Percentiles rank a stretch among this genome's conserved stretches.
These are phyloP conservation scores for Lithobius niger DNA, from an alignment of 1,140 invertebrate species.

Conservation along the genomic window DNA sequence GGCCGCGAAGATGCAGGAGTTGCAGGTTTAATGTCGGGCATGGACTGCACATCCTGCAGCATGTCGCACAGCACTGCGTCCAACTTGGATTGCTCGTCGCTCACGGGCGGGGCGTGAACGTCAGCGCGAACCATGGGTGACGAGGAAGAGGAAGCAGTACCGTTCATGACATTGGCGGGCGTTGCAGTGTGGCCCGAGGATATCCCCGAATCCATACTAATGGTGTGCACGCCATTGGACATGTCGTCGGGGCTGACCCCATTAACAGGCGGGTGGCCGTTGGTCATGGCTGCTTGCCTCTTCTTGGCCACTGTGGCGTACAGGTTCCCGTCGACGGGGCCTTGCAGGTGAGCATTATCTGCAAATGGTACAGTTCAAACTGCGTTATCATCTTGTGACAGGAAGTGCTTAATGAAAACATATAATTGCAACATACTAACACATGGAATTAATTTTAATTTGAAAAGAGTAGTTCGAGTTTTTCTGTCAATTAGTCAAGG, in stretches of 20 bases:
- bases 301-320: constrained; percentile 63
- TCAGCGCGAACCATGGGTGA: constrained; percentile 10
- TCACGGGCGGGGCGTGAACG: constrained; percentile 12
- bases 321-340: constrained; percentile 73
- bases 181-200: constrained; percentile 41
- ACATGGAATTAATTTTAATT: no score
- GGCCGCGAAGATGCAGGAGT: no score
- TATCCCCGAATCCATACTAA: constrained; percentile 72
- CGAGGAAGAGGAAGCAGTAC: constrained; percentile 5
- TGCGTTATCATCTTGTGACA: no score
- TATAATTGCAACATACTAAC: no score
- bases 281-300: constrained; percentile 19
- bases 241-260: constrained; percentile 17
- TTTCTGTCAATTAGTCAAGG: no score
- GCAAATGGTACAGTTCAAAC: no score
- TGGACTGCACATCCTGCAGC: constrained; percentile 64
- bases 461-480: no score
- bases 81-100: constrained; percentile 37
- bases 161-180: constrained; percentile 11
- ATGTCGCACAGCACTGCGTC: constrained; percentile 64
- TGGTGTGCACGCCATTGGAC: constrained; percentile 47
- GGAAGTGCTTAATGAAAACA: no score
- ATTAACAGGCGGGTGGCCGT: constrained; percentile 16
- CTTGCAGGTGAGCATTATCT: constrained; percentile 47
- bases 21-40: constrained; percentile 42